phyloP scores from a whole-genome alignment of 92 coral and sea anemone species.

The Actinostola sp. region DNA sequence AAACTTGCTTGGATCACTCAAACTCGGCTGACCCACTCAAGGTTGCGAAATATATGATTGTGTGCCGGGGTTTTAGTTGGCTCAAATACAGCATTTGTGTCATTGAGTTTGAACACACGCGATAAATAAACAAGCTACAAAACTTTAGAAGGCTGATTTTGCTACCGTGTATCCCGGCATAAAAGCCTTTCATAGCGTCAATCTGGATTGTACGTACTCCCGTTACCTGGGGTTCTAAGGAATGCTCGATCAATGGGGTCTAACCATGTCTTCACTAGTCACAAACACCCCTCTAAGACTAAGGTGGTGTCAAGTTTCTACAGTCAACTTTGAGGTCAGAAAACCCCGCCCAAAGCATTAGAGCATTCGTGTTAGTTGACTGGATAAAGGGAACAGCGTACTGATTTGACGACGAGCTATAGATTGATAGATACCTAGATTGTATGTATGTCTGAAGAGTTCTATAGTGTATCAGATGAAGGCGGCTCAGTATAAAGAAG shows the following conservation, averaged over 20 bases:
- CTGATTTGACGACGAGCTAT: neutral
- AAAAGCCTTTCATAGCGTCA: neutral
- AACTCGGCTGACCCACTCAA: no score
- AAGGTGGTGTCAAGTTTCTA: conserved; percentile 21
- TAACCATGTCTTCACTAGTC: neutral
- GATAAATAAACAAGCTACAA: no score
- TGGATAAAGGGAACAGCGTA: conserved; percentile 3
- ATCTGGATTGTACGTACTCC: neutral
- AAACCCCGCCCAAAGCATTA: conserved; percentile 44
- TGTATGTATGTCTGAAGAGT: neutral
- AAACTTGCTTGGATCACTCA: no score
- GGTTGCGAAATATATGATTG: no score
- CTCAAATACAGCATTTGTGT: no score
- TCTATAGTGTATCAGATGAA: neutral
- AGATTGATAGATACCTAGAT: neutral
- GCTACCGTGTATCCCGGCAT: no score
- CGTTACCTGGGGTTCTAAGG: conserved; percentile 1
- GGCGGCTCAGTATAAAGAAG: neutral
- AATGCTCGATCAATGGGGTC: neutral
- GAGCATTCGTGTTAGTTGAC: conserved; percentile 10
- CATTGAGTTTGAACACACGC: no score
- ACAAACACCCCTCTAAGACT: neutral
- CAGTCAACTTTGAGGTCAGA: conserved; percentile 29
- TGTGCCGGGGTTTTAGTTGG: no score
- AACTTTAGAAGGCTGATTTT: no score